Evolutionary conservation across 37 sponge, comb jelly and placozoan genomes (phyloP).

Genomic region (Agelas oroides): DNA sequence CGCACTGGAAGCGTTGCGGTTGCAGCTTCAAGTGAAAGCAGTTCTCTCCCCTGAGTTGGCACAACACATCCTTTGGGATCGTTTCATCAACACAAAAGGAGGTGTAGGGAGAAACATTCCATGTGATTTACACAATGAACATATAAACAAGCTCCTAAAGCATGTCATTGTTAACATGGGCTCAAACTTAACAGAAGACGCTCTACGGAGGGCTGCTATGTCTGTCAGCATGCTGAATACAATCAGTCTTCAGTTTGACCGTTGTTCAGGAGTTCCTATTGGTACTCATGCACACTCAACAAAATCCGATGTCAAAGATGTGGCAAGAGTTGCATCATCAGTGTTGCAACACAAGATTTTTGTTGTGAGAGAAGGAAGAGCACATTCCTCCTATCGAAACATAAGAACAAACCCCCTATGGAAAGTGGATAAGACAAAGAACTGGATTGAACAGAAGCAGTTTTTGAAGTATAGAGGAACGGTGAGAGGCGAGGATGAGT

Average conservation of each 20-base stretch:
- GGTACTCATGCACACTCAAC: neutral
- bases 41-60: constrained; percentile 19
- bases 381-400: neutral
- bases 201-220: constrained; percentile 20
- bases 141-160: constrained; percentile 52
- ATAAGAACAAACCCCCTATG: neutral
- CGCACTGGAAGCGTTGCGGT: constrained; percentile 15
- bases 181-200: constrained; percentile 26
- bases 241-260: neutral
- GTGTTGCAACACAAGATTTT: neutral
- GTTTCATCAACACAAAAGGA: constrained; percentile 56
- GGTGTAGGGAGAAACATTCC: constrained; percentile 51
- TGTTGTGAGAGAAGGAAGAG: neutral
- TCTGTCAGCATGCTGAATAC: constrained; percentile 11
- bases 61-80: constrained; percentile 51
- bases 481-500: neutral
- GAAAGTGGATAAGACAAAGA: constrained; percentile 1
- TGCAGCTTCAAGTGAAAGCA: constrained; percentile 20
- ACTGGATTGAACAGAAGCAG: constrained; percentile 2
- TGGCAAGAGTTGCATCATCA: neutral
- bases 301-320: neutral
- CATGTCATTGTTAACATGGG: constrained; percentile 47
- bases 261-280: neutral
- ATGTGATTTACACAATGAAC: constrained; percentile 46
- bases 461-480: neutral